phyloP scores from a whole-genome alignment of 2,113 vertebrate species.

The Carassius auratus region DNA sequence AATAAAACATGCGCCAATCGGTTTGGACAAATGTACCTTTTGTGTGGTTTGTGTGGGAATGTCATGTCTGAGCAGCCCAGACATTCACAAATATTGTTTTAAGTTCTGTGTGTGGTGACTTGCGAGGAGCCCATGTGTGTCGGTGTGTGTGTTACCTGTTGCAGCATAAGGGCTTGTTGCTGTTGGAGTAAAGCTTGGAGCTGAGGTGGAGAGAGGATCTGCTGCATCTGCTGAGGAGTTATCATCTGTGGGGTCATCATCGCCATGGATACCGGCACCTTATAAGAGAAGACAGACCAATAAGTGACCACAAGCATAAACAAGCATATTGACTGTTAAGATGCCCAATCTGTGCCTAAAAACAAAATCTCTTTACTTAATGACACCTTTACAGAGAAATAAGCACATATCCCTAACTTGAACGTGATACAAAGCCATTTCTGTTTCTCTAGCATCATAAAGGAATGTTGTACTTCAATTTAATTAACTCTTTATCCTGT shows the following conservation, averaged over 20 bases:
- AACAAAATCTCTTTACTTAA: not conserved
- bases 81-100: conserved; percentile 26
- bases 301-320: not conserved
- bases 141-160: conserved; percentile 83
- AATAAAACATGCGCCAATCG: not conserved
- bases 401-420: not conserved
- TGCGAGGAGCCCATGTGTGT: conserved; percentile 17
- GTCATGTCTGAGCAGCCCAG: conserved; percentile 16
- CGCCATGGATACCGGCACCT: conserved; percentile 97
- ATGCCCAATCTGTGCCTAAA: not conserved
- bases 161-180: conserved; percentile 97
- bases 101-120: conserved; percentile 27
- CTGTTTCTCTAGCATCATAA: conserved; percentile 11
- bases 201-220: conserved; percentile 96
- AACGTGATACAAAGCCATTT: conserved; percentile 12
- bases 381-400: not conserved
- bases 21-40: not conserved
- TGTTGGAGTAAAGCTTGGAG: conserved; percentile 97
- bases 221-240: conserved; percentile 98
- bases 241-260: conserved; percentile 99
- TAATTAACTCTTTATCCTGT: conserved; percentile 8
- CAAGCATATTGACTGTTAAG: not conserved
- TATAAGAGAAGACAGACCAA: not conserved
- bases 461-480: conserved; percentile 15
- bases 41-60: conserved; percentile 3